Conservation (phyloP, 2,888 invertebrate genomes). For the Syritta pipiens region DNA sequence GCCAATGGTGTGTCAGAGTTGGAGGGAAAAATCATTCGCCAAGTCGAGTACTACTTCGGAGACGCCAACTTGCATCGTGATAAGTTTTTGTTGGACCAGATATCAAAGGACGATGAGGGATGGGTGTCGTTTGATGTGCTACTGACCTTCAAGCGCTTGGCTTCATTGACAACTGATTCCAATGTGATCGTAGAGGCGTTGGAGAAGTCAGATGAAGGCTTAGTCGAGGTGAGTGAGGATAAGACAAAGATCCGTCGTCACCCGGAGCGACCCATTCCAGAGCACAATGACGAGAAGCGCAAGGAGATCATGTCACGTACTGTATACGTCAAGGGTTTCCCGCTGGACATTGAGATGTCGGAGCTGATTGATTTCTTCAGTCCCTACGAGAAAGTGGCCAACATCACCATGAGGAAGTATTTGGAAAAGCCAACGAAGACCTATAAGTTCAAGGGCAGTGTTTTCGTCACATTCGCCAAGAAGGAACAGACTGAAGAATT, state of each 20-base stretch:
- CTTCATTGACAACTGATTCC: constrained; percentile 84
- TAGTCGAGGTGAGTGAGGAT: constrained; percentile 85
- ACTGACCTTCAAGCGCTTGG: constrained; percentile 92
- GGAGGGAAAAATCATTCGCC: constrained; percentile 84
- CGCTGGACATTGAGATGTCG: constrained; percentile 84
- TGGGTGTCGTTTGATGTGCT: constrained; percentile 93
- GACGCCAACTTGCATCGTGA: constrained; percentile 95
- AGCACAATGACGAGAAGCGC: constrained; percentile 89
- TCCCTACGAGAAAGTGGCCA: constrained; percentile 84
- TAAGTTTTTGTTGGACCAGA: constrained; percentile 94
- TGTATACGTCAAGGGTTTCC: constrained; percentile 93
- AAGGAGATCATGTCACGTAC: constrained; percentile 88
- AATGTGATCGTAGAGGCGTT: constrained; percentile 87
- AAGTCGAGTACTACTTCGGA: constrained; percentile 85
- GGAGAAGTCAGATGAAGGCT: constrained; percentile 85
- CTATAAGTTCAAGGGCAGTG: constrained; percentile 92
- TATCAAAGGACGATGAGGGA: constrained; percentile 91
- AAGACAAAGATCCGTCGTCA: constrained; percentile 84
- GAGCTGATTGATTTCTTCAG: constrained; percentile 87
- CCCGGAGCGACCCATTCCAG: constrained; percentile 86
- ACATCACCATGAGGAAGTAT: constrained; percentile 83
- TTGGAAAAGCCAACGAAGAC: constrained; percentile 83
- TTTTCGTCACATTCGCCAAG: constrained; percentile 92
- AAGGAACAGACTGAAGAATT: constrained; percentile 90
- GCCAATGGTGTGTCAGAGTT: constrained; percentile 75